Conservation (phyloP, 2,113 vertebrate genomes). For the Orthonyx spaldingii region DNA sequence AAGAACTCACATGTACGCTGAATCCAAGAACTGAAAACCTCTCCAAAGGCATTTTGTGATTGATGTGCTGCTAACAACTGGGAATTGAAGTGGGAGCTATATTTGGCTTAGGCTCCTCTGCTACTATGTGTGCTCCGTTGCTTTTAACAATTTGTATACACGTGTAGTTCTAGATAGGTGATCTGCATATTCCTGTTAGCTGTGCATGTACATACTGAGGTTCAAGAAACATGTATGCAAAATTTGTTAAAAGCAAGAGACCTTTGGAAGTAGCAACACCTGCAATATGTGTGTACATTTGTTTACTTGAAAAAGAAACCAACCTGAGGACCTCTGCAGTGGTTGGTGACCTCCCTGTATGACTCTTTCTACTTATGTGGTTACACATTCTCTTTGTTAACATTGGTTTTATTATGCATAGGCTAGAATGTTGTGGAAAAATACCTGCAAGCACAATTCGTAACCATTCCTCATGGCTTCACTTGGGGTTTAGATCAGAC, state of each 20-base stretch:
- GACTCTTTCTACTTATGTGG: constrained; percentile 28
- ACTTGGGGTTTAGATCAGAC: constrained; percentile 48
- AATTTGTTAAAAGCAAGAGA: constrained; percentile 23
- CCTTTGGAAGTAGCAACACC: background rate
- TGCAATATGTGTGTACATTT: background rate
- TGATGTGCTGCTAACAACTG: constrained; percentile 22
- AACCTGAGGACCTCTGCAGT: background rate
- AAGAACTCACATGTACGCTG: background rate
- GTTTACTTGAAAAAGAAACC: background rate
- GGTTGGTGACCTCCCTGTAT: constrained; percentile 43
- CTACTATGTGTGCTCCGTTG: background rate
- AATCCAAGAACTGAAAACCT: background rate
- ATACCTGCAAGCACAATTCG: constrained; percentile 59
- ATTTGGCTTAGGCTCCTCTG: background rate
- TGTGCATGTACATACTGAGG: background rate
- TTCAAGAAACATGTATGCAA: background rate
- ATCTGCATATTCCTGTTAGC: background rate
- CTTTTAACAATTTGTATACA: constrained; percentile 22
- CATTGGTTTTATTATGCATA: constrained; percentile 20
- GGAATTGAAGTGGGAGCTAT: background rate
- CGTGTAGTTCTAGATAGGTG: background rate
- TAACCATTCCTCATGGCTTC: constrained; percentile 49
- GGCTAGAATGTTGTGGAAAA: constrained; percentile 38
- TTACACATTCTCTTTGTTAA: constrained; percentile 34
- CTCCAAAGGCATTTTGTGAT: background rate